These are phyloP conservation scores for Poliocrania exsul DNA, from an alignment of 2,797 vertebrate genomes.

Conservation along the genomic window DNA sequence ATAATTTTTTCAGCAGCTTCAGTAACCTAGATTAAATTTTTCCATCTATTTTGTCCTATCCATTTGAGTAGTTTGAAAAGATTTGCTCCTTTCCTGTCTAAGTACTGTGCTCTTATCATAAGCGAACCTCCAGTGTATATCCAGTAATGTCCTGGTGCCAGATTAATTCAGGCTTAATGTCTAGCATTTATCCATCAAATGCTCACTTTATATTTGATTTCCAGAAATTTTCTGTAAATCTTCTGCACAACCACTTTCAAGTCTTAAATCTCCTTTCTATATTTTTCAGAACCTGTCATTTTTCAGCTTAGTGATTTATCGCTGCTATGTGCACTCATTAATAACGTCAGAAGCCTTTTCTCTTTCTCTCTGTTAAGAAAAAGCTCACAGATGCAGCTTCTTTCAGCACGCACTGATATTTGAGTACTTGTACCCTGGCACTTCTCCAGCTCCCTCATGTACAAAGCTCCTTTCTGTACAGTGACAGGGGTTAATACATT, in stretches of 20 bases:
- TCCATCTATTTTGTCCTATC: not conserved
- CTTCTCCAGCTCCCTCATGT: not conserved
- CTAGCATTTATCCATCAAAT: not conserved
- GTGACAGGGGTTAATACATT: conserved; percentile 30
- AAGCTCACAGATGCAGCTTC: not conserved
- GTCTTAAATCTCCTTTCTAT: not conserved
- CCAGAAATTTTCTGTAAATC: not conserved
- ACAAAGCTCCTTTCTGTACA: conserved; percentile 52
- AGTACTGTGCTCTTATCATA: not conserved
- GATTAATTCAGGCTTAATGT: not conserved
- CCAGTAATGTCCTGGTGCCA: not conserved
- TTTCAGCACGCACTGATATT: conserved; percentile 10
- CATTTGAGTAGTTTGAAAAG: not conserved
- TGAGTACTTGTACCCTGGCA: conserved; percentile 29
- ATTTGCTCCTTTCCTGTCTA: not conserved
- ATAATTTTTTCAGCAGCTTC: not conserved
- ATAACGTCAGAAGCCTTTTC: not conserved
- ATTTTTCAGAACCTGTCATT: not conserved
- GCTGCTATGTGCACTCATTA: not conserved
- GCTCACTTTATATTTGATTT: not conserved
- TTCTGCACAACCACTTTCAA: not conserved
- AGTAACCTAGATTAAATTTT: not conserved
- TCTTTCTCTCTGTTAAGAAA: conserved; percentile 10
- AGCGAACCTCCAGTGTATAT: not conserved
- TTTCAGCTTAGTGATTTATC: conserved; percentile 6